phyloP scores from a whole-genome alignment of 2,888 invertebrate genomes.

The Caenorhabditis angaria region DNA sequence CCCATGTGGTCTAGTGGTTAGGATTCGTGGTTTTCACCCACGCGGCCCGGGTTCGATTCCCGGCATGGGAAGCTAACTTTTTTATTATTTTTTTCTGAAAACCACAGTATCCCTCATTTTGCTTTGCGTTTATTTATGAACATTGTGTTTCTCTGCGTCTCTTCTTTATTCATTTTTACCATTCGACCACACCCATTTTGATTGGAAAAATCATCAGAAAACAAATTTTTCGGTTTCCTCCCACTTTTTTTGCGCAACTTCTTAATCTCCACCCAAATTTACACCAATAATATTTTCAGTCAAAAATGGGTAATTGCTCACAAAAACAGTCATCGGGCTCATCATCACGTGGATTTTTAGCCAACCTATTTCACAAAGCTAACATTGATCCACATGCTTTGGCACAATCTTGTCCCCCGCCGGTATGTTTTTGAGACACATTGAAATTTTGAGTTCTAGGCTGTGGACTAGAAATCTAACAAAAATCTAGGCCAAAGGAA shows the following conservation, averaged over 20 bases:
- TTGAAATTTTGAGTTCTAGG: neutral
- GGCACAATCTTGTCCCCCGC: constrained; percentile 65
- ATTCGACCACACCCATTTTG: constrained; percentile 2
- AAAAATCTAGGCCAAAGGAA: too few species aligned
- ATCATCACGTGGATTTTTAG: constrained; percentile 47
- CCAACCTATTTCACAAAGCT: constrained; percentile 65
- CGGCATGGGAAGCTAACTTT: constrained; percentile 63
- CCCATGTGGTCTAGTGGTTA: constrained; percentile 69
- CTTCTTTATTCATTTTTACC: neutral
- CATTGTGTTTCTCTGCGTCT: neutral
- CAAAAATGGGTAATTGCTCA: constrained; percentile 44
- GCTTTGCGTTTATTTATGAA: too few species aligned
- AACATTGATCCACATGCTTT: constrained; percentile 63
- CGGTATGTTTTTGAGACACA: constrained; percentile 45
- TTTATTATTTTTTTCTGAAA: constrained; percentile 8
- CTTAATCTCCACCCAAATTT: neutral
- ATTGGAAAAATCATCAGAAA: neutral
- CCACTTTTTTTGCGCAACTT: neutral
- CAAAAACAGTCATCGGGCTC: constrained; percentile 50
- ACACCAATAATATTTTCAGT: constrained; percentile 9
- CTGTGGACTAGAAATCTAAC: too few species aligned
- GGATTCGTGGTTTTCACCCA: constrained; percentile 70
- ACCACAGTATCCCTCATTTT: neutral
- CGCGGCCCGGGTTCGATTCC: constrained; percentile 70
- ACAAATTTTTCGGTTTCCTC: neutral